Percentiles rank a stretch among this genome's conserved stretches.
These are phyloP conservation scores for Mus pahari DNA, from an alignment of 2,113 vertebrate species.

Conservation along the genomic window DNA sequence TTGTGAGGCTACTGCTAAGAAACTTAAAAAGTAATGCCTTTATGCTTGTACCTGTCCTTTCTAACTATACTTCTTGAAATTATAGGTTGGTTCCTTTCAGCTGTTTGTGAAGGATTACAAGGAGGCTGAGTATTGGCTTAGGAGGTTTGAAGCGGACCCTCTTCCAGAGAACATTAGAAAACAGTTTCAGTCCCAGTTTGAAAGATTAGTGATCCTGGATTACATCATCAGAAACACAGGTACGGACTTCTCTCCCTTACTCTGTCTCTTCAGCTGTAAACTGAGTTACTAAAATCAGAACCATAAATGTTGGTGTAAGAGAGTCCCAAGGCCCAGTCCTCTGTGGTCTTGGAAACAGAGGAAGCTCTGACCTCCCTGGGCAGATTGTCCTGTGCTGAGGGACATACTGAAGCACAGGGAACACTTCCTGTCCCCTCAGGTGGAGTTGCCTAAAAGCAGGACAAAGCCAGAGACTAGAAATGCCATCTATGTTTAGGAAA, in stretches of 20 bases:
- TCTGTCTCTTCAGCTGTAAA: conserved; percentile 38
- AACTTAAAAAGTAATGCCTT: conserved; percentile 32
- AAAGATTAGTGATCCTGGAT: conserved; percentile 96
- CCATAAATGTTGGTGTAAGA: neutral
- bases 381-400: neutral
- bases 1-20: conserved; percentile 57
- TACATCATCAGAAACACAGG: conserved; percentile 99
- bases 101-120: conserved; percentile 97
- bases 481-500: neutral
- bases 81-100: conserved; percentile 98
- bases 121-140: conserved; percentile 97
- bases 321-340: neutral
- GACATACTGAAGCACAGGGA: too few species aligned
- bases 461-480: conserved; percentile 8
- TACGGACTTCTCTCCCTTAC: conserved; percentile 76
- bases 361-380: neutral
- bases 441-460: neutral
- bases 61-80: conserved; percentile 77
- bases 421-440: neutral
- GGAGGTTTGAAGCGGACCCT: conserved; percentile 97
- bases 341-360: neutral
- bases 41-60: conserved; percentile 68
- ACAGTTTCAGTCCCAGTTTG: conserved; percentile 97
- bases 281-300: conserved; percentile 18
- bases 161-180: conserved; percentile 98